A percentile compares a stretch with the other conserved stretches of the same genome.
These are phyloP conservation scores for Dreissena rostriformis DNA, from an alignment of 1,140 invertebrate genomes.

Conservation along the genomic window DNA sequence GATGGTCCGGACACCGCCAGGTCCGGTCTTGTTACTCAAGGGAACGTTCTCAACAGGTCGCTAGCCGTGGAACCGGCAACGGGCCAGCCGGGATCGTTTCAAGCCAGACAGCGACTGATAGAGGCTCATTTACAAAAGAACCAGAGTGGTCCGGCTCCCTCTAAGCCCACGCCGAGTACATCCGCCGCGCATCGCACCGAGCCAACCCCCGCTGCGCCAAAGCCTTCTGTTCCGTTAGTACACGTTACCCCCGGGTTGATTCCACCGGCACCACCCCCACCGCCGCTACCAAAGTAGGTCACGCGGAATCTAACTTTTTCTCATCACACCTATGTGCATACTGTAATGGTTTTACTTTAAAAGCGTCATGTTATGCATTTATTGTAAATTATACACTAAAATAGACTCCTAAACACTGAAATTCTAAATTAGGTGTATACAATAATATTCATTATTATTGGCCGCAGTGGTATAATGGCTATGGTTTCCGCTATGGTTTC, in stretches of 20 bases:
- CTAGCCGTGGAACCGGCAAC: slow-evolving; percentile 26
- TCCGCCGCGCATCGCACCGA: not conserved
- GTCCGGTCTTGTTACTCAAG: not conserved
- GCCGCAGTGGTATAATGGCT: too few relatives aligned
- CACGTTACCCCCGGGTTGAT: slow-evolving; percentile 31
- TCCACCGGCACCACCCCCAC: slow-evolving; percentile 44
- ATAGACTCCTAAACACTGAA: too few relatives aligned
- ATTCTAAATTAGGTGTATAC: too few relatives aligned
- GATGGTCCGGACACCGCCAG: slow-evolving; percentile 26
- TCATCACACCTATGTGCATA: too few relatives aligned
- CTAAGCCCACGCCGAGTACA: slow-evolving; percentile 6
- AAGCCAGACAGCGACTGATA: slow-evolving; percentile 34
- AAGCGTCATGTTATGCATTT: too few relatives aligned
- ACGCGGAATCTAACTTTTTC: too few relatives aligned
- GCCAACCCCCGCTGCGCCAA: not conserved
- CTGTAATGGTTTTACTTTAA: too few relatives aligned
- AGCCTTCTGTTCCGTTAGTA: slow-evolving; percentile 17
- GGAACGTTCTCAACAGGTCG: slow-evolving; percentile 5
- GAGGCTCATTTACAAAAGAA: slow-evolving; percentile 47
- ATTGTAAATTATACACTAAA: too few relatives aligned
- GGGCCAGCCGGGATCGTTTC: slow-evolving; percentile 36
- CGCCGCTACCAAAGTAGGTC: slow-evolving; percentile 24
- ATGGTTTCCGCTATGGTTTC: too few relatives aligned
- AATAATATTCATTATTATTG: too few relatives aligned
- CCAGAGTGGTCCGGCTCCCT: not conserved